A percentile compares a stretch with the other conserved stretches of the same genome.
Evolutionary conservation across 2,113 vertebrate genomes (phyloP).

Genomic region (Nesogale talazaci): DNA sequence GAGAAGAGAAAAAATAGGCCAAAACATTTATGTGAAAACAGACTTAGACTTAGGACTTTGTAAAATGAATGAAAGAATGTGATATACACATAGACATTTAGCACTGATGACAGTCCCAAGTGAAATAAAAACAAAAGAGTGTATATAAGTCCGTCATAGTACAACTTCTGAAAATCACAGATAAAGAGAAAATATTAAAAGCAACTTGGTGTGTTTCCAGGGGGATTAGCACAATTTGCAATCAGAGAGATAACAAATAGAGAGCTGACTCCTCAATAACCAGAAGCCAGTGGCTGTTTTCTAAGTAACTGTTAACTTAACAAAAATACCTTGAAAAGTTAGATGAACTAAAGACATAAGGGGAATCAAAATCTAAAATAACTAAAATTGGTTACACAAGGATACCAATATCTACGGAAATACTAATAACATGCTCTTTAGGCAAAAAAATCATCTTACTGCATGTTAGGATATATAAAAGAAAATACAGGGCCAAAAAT

Average conservation of each 20-base stretch:
- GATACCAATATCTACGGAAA: too few species aligned
- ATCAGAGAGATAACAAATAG: neutral
- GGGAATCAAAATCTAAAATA: too few species aligned
- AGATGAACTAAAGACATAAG: neutral
- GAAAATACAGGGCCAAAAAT: too few species aligned
- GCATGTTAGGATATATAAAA: too few species aligned
- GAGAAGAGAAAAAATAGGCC: neutral
- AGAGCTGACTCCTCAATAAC: neutral
- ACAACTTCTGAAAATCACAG: slow-evolving; percentile 18
- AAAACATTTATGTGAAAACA: slow-evolving; percentile 19
- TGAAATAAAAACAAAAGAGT: slow-evolving; percentile 22
- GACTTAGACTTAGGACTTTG: too few species aligned
- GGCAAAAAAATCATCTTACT: too few species aligned
- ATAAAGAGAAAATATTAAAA: slow-evolving; percentile 15
- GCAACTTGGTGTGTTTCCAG: neutral
- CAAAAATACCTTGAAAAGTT: slow-evolving; percentile 25
- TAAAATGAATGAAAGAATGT: too few species aligned
- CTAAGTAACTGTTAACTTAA: neutral
- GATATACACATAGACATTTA: neutral
- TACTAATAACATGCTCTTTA: too few species aligned
- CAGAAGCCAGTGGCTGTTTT: neutral
- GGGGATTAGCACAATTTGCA: neutral
- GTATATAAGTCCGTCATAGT: neutral
- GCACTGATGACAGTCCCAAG: neutral
- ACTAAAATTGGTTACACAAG: too few species aligned